Base-by-base conservation (phyloP, 2,113 vertebrate genomes). In the Emydura subglobosa region DNA sequence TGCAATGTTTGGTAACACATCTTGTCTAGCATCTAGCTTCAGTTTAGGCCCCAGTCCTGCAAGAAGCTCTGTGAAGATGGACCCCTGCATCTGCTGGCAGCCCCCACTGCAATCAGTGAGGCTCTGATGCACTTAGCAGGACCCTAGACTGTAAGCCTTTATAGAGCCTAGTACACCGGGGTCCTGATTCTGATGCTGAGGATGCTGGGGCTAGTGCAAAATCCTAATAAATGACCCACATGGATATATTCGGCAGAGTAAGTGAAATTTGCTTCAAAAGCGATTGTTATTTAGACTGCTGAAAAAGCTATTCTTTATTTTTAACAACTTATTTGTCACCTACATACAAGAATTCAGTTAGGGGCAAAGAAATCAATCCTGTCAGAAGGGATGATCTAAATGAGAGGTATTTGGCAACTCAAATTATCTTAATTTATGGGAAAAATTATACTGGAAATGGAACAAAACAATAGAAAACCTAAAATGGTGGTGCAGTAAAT, bases 401-500 rank as follows among this genome's bases (percentile, higher is more conserved):
- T 42, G 39, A 76, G 39, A 42, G 10, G n/a, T 44, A 44, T 42
- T 42, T 42, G 42, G 42, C n/a, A 42, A 39, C 11, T 25, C 39
- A 27, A 44, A 11, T 11, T 27, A 4, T 80, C 9, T 7, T 39
- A 3, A 57, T 5, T 8, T 25, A 21, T 44, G 14, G 0, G 5
- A 42, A 6, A 13, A 4, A 19, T 5, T 22, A 3, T 34, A 3
- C 0, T 1, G 39, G 39, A 49, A 17, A 21, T 4, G 6, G 8
- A n/a, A 47, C 47, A 47, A 47, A 47, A 34, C 61, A 72, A 72
- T 24, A 74, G 39, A 76, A 76, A 76, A 39, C 21, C 22, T 27
- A 76, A 76, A 76, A 76, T 27, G 22, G 72, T 44, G 24, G 39
- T 44, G 39, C 39, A 22, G 42, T 44, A 12, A 39, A 25, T 44